Evolutionary conservation across 2,797 vertebrate genomes (phyloP), one percentile per base, ranked within the genome.

Genomic region (Anolis apletophallus): DNA sequence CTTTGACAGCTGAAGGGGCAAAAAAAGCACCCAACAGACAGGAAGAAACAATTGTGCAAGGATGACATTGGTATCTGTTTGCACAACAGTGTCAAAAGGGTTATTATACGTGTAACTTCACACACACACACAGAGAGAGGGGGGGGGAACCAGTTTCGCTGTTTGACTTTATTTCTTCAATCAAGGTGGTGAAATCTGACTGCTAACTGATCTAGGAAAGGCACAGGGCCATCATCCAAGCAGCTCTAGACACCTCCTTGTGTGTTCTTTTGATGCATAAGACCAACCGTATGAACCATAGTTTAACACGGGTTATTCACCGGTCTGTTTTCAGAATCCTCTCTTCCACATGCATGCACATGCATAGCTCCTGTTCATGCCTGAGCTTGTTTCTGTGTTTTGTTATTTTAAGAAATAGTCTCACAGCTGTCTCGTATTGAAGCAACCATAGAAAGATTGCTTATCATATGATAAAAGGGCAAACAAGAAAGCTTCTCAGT

Each of bases 371-470:
- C 54, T 9, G 0, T 21, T 40, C 9, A 55, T 12, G 32, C 32
- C 10, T 67, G 59, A n/a, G 16, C 2, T 57, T 85, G 46, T 36
- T 78, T 57, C 32, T 77, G 29, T 32, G 13, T 46, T 52, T 76
- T 52, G 29, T 72, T 61, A 12, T 64, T 61, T 40, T 14, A 59
- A 64, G 68, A 73, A 21, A 64, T 6, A 61, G 17, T 10, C n/a
- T 61, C n/a, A 36, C 77, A 80, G 55, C 54, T 80, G 68, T 40
- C 54, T 85, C 68, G 14, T 61, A 36, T 40, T 85, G 32, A 46
- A 46, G 34, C 26, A 59, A 73, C 21, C 21, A 29, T n/a, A 54
- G 73, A 84, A 86, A 74, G 52, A 16, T 7, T 36, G 29, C 50
- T 78, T 17, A 76, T 16, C 1, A 8, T 10, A 68, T 17, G 52